Evolutionary conservation across 1,140 invertebrate species (phyloP), one percentile per base, ranked within the genome.

Genomic region (Bombus difficillimus): DNA sequence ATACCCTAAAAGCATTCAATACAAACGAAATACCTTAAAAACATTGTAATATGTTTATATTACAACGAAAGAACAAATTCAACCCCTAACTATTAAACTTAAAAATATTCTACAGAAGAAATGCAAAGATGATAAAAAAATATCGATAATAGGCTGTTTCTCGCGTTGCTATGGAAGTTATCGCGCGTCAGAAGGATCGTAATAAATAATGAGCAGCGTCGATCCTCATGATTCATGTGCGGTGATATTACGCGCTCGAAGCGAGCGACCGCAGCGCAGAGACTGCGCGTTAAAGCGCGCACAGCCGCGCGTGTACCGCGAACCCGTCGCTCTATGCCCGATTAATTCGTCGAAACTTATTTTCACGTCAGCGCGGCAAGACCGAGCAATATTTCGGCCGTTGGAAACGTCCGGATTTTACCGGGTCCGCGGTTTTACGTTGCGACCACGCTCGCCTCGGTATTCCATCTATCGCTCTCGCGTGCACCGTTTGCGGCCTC

Each of bases 341-440:
- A 85, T 90, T 89, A 92, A 93, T 92, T 90, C 80, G 86, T 88
- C 89, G 86, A 90, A 93, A 93, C 92, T 92, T 92, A 93, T 91
- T 91, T 92, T 91, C 89, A 87, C 82, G 90, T 93, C 90, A 92
- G 78, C 68, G 76, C 86, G 77, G 84, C 76, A 90, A 92, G 93
- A 89, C 87, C 87, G 83, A 73, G 82, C 86, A 88, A 93, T 92
- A 92, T 93, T 93, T 93, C 88, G 89, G 53, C 57, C 83, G 89
- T 88, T 87, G 87, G 78, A 80, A 77, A 88, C 88, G 88, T 87
- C 72, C 85, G 88, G 92, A 90, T 93, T 78, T 93, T 92, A 89
- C 90, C 86, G 84, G 71, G 66, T 75, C 85, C 88, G 92, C 88
- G 92, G 93, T 92, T 93, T 93, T 92, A 93, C 89, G 92, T 88